Percentiles rank a stretch among this genome's conserved stretches.
Conservation (phyloP, 1,140 invertebrate genomes). For the Drosophila persimilis region DNA sequence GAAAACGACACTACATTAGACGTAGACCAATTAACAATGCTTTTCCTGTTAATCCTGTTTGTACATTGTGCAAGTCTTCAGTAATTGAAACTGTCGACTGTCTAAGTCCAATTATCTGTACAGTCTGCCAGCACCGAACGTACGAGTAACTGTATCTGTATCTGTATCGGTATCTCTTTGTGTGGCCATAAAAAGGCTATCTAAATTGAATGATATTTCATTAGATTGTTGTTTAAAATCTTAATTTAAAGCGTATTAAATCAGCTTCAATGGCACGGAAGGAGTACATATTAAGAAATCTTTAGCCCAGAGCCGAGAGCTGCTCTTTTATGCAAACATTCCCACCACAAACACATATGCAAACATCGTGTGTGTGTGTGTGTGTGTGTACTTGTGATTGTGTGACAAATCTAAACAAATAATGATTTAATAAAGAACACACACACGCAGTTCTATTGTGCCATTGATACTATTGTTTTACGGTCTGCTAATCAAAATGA, state of each 20-base stretch:
- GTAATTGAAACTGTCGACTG: constrained; percentile 67
- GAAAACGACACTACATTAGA: constrained; percentile 62
- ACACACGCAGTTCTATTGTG: constrained; percentile 62
- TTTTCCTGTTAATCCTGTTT: constrained; percentile 57
- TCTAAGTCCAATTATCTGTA: constrained; percentile 46
- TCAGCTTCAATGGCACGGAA: constrained; percentile 41
- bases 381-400: constrained; percentile 26
- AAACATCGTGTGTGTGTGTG: constrained; percentile 5
- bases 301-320: constrained; percentile 24
- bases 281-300: constrained; percentile 27
- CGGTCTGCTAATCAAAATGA: constrained; percentile 76
- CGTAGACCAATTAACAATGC: constrained; percentile 59
- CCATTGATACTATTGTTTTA: constrained; percentile 74
- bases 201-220: constrained; percentile 54
- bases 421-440: constrained; percentile 71
- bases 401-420: constrained; percentile 67
- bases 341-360: neutral
- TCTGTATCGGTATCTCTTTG: neutral
- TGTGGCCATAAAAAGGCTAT: constrained; percentile 40
- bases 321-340: constrained; percentile 64
- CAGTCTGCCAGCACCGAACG: constrained; percentile 37
- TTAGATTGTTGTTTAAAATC: constrained; percentile 40
- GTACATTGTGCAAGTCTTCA: constrained; percentile 57
- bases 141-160: no score
- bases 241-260: constrained; percentile 58